Percentiles rank a stretch among this genome's conserved stretches.
phyloP scores from a whole-genome alignment of 1,140 invertebrate genomes.

The Pentalonia nigronervosa region DNA sequence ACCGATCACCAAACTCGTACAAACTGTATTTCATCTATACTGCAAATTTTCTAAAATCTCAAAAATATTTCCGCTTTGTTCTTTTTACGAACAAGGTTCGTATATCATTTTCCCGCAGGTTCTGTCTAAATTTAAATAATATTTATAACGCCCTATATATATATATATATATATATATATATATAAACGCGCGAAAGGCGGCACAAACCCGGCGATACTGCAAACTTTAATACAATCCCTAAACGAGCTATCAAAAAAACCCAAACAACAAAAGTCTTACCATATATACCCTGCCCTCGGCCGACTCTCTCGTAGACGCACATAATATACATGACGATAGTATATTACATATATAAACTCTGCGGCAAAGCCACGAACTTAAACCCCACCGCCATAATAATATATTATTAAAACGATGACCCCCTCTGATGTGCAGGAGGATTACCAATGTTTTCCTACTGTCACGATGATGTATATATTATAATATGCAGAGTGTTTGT shows the following conservation, averaged over 20 bases:
- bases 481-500: conserved; percentile 23
- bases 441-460: conserved; percentile 42
- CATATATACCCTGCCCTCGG: too few species aligned
- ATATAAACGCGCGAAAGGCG: not conserved
- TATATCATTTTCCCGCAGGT: not conserved
- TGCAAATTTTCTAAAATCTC: not conserved
- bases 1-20: not conserved
- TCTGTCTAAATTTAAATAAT: conserved; percentile 17
- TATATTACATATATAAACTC: not conserved
- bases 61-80: not conserved
- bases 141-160: not conserved
- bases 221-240: conserved; percentile 32
- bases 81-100: not conserved
- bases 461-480: too few species aligned
- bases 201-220: not conserved
- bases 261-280: conserved; percentile 11
- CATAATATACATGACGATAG: not conserved
- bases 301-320: not conserved
- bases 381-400: not conserved
- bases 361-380: not conserved
- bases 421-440: not conserved
- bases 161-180: not conserved
- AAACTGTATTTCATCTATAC: not conserved
- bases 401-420: not conserved
- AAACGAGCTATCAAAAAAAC: conserved; percentile 22